A percentile compares a stretch with the other conserved stretches of the same genome.
These are phyloP conservation scores for Myanophis thanlyinensis DNA, from an alignment of 2,113 vertebrate genomes.

Conservation along the genomic window DNA sequence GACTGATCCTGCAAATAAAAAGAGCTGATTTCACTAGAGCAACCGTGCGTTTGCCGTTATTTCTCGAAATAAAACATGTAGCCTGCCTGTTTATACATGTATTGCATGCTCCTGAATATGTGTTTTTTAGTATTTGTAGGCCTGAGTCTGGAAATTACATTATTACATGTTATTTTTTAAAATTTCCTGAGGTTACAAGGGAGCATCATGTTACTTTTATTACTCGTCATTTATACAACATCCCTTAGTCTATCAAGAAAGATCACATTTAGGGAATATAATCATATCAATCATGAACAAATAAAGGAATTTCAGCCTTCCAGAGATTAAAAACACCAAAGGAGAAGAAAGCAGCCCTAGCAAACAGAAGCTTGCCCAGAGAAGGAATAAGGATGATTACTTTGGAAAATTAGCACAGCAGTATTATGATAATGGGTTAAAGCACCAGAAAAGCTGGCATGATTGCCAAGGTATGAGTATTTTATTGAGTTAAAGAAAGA, in stretches of 20 bases:
- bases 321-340: neutral
- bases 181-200: neutral
- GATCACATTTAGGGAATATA: neutral
- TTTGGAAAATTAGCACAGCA: neutral
- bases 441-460: neutral
- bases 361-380: neutral
- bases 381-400: neutral
- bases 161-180: neutral
- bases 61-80: no score
- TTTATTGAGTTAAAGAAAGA: neutral
- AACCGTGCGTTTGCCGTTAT: no score
- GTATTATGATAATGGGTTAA: neutral
- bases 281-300: neutral
- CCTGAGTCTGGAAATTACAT: neutral
- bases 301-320: constrained; percentile 5
- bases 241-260: neutral
- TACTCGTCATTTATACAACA: neutral
- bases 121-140: neutral
- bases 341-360: neutral
- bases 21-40: no score
- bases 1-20: no score
- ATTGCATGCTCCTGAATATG: neutral
- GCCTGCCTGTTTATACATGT: neutral
- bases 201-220: neutral
- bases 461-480: neutral